These are phyloP conservation scores for Porites lutea DNA, from an alignment of 64 coral and sea anemone species.

Conservation along the genomic window DNA sequence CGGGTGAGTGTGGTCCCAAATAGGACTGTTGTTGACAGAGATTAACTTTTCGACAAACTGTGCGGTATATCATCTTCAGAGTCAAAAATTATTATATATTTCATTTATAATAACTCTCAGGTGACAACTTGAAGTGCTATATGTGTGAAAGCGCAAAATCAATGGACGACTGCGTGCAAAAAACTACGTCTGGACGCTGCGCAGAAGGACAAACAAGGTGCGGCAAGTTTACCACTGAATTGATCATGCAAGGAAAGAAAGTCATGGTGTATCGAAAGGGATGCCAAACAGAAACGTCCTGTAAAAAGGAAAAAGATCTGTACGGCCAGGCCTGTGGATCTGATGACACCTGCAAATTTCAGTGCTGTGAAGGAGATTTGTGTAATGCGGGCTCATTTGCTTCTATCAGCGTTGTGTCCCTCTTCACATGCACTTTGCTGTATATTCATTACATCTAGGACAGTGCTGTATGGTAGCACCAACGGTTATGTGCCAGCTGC, in stretches of 20 bases:
- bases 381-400: conserved; percentile 21
- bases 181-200: neutral
- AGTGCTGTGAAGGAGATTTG: neutral
- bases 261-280: conserved; percentile 26
- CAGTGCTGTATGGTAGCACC: neutral
- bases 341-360: neutral
- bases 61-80: too few species aligned
- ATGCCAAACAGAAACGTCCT: neutral
- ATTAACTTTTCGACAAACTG: too few species aligned
- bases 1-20: too few species aligned
- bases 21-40: too few species aligned
- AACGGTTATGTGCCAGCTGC: too few species aligned
- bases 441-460: neutral
- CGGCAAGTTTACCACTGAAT: neutral
- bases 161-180: conserved; percentile 22
- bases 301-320: neutral
- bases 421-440: neutral
- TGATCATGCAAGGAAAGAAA: neutral
- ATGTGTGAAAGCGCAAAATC: neutral
- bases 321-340: neutral
- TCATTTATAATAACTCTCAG: neutral
- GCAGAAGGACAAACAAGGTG: neutral
- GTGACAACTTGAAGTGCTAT: neutral
- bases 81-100: too few species aligned
- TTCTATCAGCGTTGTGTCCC: neutral